Base-by-base conservation (phyloP, 2,888 invertebrate genomes). In the Oegoconia quadripuncta region DNA sequence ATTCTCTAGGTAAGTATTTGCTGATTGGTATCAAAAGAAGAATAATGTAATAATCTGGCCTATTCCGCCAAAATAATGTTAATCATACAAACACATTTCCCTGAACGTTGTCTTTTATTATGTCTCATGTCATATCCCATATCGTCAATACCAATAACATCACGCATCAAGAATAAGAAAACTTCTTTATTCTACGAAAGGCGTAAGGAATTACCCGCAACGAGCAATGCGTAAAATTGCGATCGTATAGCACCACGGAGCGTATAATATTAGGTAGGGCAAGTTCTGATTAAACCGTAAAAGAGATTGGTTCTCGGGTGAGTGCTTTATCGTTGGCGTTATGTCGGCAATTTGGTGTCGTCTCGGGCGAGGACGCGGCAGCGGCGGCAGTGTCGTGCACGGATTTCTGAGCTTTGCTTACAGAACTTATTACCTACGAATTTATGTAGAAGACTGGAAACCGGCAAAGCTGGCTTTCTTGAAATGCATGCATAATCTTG, bases 261-360 rank as follows among this genome's bases (percentile, higher is more conserved):
- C 55, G 51, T 56, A 50, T 42, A 50, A 53, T 55, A 54, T 75
- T 74, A 76, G 66, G 64, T 66, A 64, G 64, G 70, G 68, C 65
- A 64, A 72, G 74, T 72, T 73, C 80, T 83, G 81, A 83, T 84
- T 82, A 80, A 81, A 76, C 78, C 80, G 77, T 80, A 80, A 82
- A 84, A 78, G 79, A 80, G 81, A 83, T 84, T 83, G 82, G 79
- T 82, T 81, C 72, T 68, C 69, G 73, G 69, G 64, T 64, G 73
- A 77, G 74, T 74, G 73, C 69, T 81, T 82, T 80, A 81, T 82
- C 75, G 78, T 67, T 70, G 74, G 71, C 75, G 74, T 81, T 73
- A 82, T 69, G 76, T 65, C 64, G 74, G 74, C 72, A 76, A 79
- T 80, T 75, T 69, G 68, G 66, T 68, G 71, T 61, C 65, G 62